Evolutionary conservation across 2,888 invertebrate genomes (phyloP).

Genomic region (Octonoba sinensis): DNA sequence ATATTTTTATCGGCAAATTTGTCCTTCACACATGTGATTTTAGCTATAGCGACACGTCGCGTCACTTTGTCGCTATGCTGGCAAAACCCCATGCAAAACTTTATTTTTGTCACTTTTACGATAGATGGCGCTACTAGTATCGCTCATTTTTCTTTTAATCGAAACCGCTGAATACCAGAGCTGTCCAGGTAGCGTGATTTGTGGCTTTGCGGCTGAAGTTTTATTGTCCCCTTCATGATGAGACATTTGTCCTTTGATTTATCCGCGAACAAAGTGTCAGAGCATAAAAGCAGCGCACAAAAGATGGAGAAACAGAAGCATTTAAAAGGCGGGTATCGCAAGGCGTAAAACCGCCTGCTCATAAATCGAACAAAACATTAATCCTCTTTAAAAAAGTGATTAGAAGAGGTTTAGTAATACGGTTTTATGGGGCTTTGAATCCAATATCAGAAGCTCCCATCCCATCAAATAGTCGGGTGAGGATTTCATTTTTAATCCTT

Average conservation of each 20-base stretch:
- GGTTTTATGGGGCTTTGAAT: not conserved
- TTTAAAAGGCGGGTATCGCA: slow-evolving; percentile 36
- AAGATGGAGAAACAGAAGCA: slow-evolving; percentile 33
- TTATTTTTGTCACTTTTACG: no score
- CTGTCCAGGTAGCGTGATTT: slow-evolving; percentile 30
- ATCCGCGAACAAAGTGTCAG: slow-evolving; percentile 29
- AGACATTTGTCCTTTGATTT: slow-evolving; percentile 51
- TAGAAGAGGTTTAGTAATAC: slow-evolving; percentile 26
- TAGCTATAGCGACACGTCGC: no score
- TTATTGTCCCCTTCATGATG: slow-evolving; percentile 24
- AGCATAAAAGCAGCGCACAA: slow-evolving; percentile 44
- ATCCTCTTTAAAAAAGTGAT: slow-evolving; percentile 37
- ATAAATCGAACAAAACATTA: slow-evolving; percentile 41
- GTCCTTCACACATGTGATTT: no score
- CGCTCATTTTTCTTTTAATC: not conserved
- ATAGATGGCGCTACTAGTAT: slow-evolving; percentile 30
- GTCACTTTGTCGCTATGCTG: no score
- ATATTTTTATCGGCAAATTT: no score
- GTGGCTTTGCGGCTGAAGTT: slow-evolving; percentile 11
- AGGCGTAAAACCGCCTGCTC: slow-evolving; percentile 8
- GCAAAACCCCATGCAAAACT: no score
- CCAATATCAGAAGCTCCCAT: no score
- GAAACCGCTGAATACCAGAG: slow-evolving; percentile 4
- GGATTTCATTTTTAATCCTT: not conserved
- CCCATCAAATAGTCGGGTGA: not conserved